Base-by-base conservation (phyloP, 2,888 invertebrate species). In the Nomada fabriciana region DNA sequence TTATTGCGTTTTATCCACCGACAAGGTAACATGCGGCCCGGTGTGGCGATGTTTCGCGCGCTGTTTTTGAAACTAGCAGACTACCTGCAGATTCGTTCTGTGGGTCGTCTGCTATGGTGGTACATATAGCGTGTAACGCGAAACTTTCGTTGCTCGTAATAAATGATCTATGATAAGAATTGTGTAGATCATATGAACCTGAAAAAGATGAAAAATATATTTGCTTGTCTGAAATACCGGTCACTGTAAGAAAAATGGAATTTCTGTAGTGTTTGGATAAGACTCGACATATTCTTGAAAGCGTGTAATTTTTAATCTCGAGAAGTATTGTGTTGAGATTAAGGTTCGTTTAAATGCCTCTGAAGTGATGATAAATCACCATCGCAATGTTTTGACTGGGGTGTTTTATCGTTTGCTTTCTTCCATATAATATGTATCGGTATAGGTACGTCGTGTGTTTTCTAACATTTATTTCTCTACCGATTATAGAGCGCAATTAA, bases 1-100 rank as follows among this genome's bases (percentile, higher is more conserved):
- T 29, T 23, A 42, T 67, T 42, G 13, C 4, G 3, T 2, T 25
- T 68, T 61, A 20, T 13, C 18, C 55, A 1, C 7, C n/a, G 63
- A 1, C 43, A 42, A 36, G 69, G 59, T 71, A 13, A 15, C 65
- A 72, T 68, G 64, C 76, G 67, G 55, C 13, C 70, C 79, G 76
- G 75, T 67, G 81, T 81, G 71, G 67, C 71, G 71, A 74, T 60
- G 84, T 88, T 91, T 90, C 86, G 87, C 91, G 91, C 91, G 91
- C 91, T 85, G 86, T 76, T 88, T 91, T 91, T 89, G 71, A 91
- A 91, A 88, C 68, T 80, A 84, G 82, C 86, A 86, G 88, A 85
- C 87, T 82, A 81, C 86, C 61, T 55, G 15, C 57, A 29, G 65
- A 29, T 29, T 69, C 29, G 63, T 43, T 7, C 29, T n/a, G 71